Evolutionary conservation across 2,888 invertebrate genomes (phyloP).

Genomic region (Odontothrips loti): DNA sequence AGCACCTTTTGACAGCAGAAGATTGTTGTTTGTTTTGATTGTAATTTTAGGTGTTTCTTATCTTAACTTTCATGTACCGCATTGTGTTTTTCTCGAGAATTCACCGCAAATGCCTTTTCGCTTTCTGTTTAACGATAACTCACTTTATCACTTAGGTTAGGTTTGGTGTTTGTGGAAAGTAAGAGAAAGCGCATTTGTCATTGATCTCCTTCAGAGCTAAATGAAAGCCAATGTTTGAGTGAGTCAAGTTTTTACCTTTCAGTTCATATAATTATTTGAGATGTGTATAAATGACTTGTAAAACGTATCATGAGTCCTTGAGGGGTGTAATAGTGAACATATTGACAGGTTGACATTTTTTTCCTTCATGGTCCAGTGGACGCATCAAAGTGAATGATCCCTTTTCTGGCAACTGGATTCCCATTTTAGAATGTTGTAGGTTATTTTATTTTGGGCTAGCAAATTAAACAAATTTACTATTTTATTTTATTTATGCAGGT

Average conservation of each 20-base stretch:
- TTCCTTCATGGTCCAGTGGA: neutral
- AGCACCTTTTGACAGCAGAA: neutral
- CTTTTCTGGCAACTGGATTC: neutral
- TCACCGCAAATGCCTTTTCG: neutral
- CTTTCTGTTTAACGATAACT: neutral
- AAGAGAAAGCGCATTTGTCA: neutral
- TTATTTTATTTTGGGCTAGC: neutral
- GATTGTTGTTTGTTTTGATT: neutral
- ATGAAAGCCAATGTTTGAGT: neutral
- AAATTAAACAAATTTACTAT: neutral
- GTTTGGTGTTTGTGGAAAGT: neutral
- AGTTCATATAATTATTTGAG: neutral
- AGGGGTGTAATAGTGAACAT: neutral
- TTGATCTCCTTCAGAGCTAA: neutral
- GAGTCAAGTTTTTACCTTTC: neutral
- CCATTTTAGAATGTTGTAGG: neutral
- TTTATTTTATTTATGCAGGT: neutral
- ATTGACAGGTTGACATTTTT: neutral
- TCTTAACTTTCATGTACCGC: neutral
- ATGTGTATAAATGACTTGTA: neutral
- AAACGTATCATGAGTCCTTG: neutral
- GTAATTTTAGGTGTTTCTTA: neutral
- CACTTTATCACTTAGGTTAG: neutral
- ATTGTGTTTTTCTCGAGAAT: neutral
- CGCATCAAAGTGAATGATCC: neutral